These are phyloP conservation scores for Nannoperca obscura DNA, from an alignment of 2,797 vertebrate genomes.

Conservation along the genomic window DNA sequence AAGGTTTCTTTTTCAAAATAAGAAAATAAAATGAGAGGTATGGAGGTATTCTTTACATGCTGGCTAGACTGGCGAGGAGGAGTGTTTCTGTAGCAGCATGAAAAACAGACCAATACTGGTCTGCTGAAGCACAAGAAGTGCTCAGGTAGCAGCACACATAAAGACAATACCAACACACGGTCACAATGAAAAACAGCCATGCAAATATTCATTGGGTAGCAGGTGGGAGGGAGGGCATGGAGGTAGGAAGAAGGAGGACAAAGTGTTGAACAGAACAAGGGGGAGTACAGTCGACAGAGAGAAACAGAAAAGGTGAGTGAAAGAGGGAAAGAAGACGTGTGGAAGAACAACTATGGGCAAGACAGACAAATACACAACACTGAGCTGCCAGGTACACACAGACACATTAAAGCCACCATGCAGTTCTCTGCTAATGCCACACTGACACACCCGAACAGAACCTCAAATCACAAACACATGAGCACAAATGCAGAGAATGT, in stretches of 20 bases:
- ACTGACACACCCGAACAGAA: conserved; percentile 39
- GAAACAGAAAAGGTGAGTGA: not conserved
- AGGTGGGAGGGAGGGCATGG: not conserved
- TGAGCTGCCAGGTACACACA: conserved; percentile 48
- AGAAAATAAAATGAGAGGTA: not conserved
- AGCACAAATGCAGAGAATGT: conserved; percentile 64
- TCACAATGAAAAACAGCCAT: conserved; percentile 40
- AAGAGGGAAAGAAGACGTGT: not conserved
- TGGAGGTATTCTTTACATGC: conserved; percentile 26
- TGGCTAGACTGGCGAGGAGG: conserved; percentile 66
- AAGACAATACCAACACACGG: conserved; percentile 2
- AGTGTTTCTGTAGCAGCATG: conserved; percentile 42
- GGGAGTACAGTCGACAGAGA: conserved; percentile 2
- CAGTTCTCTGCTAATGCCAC: conserved; percentile 57
- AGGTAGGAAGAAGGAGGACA: not conserved
- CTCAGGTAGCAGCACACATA: conserved; percentile 44
- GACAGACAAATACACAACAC: conserved; percentile 34
- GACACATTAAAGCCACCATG: conserved; percentile 62
- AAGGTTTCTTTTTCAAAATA: not conserved
- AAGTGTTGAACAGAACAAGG: not conserved
- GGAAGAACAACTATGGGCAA: conserved; percentile 1
- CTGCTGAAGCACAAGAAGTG: conserved; percentile 22
- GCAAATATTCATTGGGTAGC: conserved; percentile 34
- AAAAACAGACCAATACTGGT: conserved; percentile 41
- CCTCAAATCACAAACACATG: conserved; percentile 43